A percentile compares a stretch with the other conserved stretches of the same genome.
phyloP scores from a whole-genome alignment of 2,113 vertebrate species.

The Centropristis striata region DNA sequence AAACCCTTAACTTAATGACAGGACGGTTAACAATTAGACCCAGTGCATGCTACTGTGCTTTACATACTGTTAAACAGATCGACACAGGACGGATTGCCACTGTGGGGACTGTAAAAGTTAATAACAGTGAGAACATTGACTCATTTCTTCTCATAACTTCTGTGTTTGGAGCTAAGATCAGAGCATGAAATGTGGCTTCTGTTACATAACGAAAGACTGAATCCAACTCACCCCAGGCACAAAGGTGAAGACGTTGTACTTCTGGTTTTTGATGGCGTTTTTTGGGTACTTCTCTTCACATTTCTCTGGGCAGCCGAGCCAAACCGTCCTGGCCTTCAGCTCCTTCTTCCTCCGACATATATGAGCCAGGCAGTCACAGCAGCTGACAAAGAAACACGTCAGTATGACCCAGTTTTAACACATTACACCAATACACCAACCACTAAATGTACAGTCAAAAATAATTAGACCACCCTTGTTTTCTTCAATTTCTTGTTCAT shows the following conservation, averaged over 20 bases:
- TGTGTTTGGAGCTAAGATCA: conserved; percentile 2
- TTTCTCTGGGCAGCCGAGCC: conserved; percentile 97
- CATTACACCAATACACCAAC: neutral
- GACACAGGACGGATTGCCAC: neutral
- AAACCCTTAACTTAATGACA: conserved; percentile 43
- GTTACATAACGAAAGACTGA: neutral
- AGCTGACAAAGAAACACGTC: conserved; percentile 84
- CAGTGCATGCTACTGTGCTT: conserved; percentile 2
- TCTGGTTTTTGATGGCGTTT: conserved; percentile 98
- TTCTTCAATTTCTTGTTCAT: too few species aligned
- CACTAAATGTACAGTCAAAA: too few species aligned
- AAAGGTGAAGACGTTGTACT: conserved; percentile 98
- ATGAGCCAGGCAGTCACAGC: conserved; percentile 92
- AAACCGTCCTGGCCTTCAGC: conserved; percentile 94
- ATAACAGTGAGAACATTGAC: neutral
- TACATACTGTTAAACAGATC: conserved; percentile 14
- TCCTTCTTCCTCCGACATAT: conserved; percentile 92
- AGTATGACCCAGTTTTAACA: neutral
- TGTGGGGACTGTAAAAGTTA: conserved; percentile 12
- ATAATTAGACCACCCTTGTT: too few species aligned
- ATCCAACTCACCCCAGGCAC: conserved; percentile 94
- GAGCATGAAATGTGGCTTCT: neutral
- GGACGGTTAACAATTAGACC: conserved; percentile 38
- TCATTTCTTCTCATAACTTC: neutral
- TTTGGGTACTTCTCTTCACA: conserved; percentile 97